A percentile compares a stretch with the other conserved stretches of the same genome.
These are phyloP conservation scores for Phoenoteleia sp. DNA, from an alignment of 2,888 invertebrate species.

Conservation along the genomic window DNA sequence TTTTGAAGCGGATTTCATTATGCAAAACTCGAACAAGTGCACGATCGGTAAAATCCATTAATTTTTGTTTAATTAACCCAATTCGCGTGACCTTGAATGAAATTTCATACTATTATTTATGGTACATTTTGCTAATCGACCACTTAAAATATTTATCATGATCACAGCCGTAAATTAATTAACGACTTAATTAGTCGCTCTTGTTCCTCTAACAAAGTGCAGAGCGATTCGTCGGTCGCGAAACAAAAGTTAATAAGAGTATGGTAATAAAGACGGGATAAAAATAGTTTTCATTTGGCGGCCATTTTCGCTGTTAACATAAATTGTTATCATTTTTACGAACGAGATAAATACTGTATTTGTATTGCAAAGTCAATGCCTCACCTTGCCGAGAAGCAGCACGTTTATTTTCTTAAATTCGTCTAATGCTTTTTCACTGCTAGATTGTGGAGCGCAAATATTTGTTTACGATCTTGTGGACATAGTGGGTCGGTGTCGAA, in stretches of 20 bases:
- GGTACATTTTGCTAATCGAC: not conserved
- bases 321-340: constrained; percentile 9
- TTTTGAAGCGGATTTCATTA: not conserved
- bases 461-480: too few species aligned
- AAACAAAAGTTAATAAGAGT: constrained; percentile 14
- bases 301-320: constrained; percentile 26
- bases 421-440: too few species aligned
- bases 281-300: constrained; percentile 31
- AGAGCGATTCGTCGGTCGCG: not conserved
- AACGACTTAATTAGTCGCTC: constrained; percentile 18
- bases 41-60: not conserved
- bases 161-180: constrained; percentile 17
- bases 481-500: too few species aligned
- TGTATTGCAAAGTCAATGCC: not conserved
- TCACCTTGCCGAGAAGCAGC: constrained; percentile 9
- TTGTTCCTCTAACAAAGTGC: not conserved
- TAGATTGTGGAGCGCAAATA: too few species aligned
- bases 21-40: not conserved
- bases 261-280: constrained; percentile 24
- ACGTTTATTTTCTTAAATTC: too few species aligned
- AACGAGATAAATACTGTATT: not conserved
- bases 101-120: not conserved
- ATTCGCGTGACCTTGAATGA: constrained; percentile 16
- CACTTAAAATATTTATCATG: constrained; percentile 1
- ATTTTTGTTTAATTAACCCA: not conserved